phyloP scores from a whole-genome alignment of 1,140 invertebrate species.

The Drosophila ogumai region DNA sequence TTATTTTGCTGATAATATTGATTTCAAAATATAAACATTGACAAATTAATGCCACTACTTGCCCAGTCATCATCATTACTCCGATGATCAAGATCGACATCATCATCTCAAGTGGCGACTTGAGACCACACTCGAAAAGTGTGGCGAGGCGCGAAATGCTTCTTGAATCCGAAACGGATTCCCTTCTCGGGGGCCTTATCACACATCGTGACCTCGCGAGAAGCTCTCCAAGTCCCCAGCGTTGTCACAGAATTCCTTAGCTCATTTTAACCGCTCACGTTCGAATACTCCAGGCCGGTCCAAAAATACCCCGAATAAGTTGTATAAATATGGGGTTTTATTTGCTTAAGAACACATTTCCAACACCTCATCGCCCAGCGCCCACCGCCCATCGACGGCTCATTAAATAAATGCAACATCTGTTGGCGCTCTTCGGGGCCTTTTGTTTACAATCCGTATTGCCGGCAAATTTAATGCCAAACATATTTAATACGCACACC shows the following conservation, averaged over 20 bases:
- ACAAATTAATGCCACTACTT: slow-evolving; percentile 72
- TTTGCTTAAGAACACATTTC: slow-evolving; percentile 66
- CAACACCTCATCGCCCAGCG: slow-evolving; percentile 38
- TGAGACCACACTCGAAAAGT: slow-evolving; percentile 56
- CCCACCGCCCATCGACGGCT: slow-evolving; percentile 42
- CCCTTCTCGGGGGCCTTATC: slow-evolving; percentile 14
- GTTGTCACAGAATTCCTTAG: slow-evolving; percentile 33
- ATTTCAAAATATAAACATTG: slow-evolving; percentile 76
- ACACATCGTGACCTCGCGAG: slow-evolving; percentile 60
- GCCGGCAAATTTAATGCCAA: slow-evolving; percentile 47
- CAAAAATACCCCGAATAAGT: slow-evolving; percentile 52
- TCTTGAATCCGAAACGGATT: slow-evolving; percentile 29
- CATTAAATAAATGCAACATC: slow-evolving; percentile 74
- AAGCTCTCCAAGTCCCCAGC: slow-evolving; percentile 40
- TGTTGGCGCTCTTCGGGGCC: slow-evolving; percentile 58
- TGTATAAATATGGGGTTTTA: slow-evolving; percentile 63
- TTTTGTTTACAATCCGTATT: slow-evolving; percentile 68
- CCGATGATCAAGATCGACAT: slow-evolving; percentile 28
- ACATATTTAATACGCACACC: slow-evolving; percentile 57
- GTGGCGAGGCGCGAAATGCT: slow-evolving; percentile 24
- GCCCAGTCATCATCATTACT: slow-evolving; percentile 51
- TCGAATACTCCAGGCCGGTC: slow-evolving; percentile 36
- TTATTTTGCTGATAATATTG: slow-evolving; percentile 71
- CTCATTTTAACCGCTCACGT: slow-evolving; percentile 35
- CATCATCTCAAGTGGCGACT: slow-evolving; percentile 50